Evolutionary conservation across 2,797 vertebrate species (phyloP), one percentile per base, ranked within the genome.

Genomic region (Fistularia commersonii): DNA sequence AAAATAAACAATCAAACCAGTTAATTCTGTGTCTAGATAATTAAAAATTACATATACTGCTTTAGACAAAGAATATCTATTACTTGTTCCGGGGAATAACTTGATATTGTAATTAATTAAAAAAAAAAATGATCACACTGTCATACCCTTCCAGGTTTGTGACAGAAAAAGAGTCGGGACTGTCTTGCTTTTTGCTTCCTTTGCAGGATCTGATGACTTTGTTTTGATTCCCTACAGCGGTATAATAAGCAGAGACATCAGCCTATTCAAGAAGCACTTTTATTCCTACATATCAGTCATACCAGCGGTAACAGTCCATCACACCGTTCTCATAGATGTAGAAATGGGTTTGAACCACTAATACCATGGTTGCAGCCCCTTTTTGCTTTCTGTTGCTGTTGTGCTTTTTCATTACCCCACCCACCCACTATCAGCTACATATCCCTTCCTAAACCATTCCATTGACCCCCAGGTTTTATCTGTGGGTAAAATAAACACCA

Each of bases 241-340:
- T 77, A 91, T 93, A 79, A 91, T 94, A 89, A 91, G 88, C 88
- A 90, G 93, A 90, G 86, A 92, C 88, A 81, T 80, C 49, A 56
- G 53, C 67, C 77, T 92, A 41, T 93, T 94, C 89, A 90, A 85
- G 90, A 83, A 77, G 68, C 85, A 90, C 72, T 91, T 93, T 90
- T 89, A 81, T 78, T 91, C 89, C 83, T 92, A 92, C 89, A 80
- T 92, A 77, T 81, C 87, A 69, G 90, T 91, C 74, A 89, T 90
- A 81, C 90, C 91, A 67, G 73, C 84, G 91, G 91, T 94, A 93
- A 93, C 57, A 67, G 54, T 57, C 54, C 32, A 48, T 1, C n/a
- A 39, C 43, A 11, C 62, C 44, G 7, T 32, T 59, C 41, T 43
- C 5, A 3, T 64, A 55, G 53, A 64, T 38, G 36, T 79, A 58